These are phyloP conservation scores for Anguilla marmorata DNA, from an alignment of 2,797 vertebrate genomes.

Conservation along the genomic window DNA sequence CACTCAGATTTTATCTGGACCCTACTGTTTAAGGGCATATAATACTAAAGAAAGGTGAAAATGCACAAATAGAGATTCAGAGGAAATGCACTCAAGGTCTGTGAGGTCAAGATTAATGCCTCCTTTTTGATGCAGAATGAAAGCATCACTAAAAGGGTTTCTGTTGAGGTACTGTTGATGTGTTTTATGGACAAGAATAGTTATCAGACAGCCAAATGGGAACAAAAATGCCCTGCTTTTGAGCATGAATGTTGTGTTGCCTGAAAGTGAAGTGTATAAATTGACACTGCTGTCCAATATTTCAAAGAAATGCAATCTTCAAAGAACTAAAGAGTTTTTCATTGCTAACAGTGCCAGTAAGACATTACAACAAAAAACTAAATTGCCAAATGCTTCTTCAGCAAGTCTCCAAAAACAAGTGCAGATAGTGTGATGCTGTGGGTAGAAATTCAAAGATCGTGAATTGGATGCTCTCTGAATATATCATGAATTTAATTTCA, in stretches of 20 bases:
- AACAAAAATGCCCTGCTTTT: not conserved
- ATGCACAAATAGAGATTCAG: not conserved
- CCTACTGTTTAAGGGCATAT: not conserved
- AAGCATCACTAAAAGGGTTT: not conserved
- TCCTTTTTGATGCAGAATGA: too few species aligned
- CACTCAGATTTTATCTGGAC: not conserved
- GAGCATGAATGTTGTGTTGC: not conserved
- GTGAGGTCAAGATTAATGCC: not conserved
- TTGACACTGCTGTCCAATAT: not conserved
- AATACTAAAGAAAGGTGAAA: not conserved
- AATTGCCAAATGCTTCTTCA: not conserved
- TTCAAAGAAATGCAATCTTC: slow-evolving; percentile 2
- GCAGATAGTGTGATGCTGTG: not conserved
- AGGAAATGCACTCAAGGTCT: not conserved
- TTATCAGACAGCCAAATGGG: slow-evolving; percentile 4
- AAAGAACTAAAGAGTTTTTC: not conserved
- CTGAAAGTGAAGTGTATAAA: not conserved
- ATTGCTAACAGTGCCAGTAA: not conserved
- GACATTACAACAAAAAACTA: not conserved
- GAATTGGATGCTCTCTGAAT: not conserved
- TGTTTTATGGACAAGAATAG: not conserved
- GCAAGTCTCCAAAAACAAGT: not conserved
- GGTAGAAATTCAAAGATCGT: not conserved
- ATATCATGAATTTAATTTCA: not conserved
- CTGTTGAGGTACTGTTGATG: not conserved